Evolutionary conservation across 2,113 vertebrate genomes (phyloP).

Genomic region (Atherinomorus stipes): DNA sequence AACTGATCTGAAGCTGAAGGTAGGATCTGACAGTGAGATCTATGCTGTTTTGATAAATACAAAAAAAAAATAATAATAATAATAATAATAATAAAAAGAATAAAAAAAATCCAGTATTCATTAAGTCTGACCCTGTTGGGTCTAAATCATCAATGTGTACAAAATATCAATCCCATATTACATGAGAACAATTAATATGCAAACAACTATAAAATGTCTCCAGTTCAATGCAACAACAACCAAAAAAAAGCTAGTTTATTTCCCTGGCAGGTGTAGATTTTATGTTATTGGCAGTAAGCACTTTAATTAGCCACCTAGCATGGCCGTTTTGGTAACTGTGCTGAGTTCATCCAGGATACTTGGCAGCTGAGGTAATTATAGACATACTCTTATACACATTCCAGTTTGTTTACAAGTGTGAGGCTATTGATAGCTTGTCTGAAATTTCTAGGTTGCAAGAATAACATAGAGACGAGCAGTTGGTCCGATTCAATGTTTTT

Average conservation of each 20-base stretch:
- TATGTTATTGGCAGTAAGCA: background rate
- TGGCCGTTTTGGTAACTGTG: background rate
- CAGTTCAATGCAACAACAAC: too few relatives aligned
- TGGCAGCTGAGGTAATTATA: background rate
- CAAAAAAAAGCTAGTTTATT: too few relatives aligned
- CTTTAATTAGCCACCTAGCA: background rate
- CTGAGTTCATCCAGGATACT: background rate
- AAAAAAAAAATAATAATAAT: slow-evolving; percentile 15
- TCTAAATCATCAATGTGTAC: background rate
- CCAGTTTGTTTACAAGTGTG: background rate
- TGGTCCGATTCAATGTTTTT: background rate
- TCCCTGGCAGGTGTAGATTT: too few relatives aligned
- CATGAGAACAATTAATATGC: background rate
- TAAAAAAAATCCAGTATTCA: background rate
- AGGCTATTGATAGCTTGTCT: background rate
- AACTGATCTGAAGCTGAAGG: slow-evolving; percentile 42
- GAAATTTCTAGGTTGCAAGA: too few relatives aligned
- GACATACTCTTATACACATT: background rate
- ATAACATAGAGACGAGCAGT: background rate
- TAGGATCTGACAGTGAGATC: slow-evolving; percentile 49
- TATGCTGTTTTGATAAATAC: slow-evolving; percentile 49
- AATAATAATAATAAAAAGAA: too few relatives aligned
- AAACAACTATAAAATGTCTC: too few relatives aligned
- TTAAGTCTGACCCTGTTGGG: background rate
- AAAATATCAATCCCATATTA: background rate